These are phyloP conservation scores for Parazoanthus atlanticus DNA, from an alignment of 92 coral and sea anemone species.

Conservation along the genomic window DNA sequence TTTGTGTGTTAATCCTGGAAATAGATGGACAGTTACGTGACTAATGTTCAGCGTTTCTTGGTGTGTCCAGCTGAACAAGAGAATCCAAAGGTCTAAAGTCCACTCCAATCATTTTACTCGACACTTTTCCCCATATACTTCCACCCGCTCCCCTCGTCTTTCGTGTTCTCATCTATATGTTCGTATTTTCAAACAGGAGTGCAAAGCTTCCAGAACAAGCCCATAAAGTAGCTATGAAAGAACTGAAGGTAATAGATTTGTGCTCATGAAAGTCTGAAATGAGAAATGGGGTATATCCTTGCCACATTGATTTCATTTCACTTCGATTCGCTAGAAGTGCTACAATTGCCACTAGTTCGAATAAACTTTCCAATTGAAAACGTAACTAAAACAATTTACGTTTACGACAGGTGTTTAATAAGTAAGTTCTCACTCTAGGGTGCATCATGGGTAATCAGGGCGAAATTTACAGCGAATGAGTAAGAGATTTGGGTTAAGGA, in stretches of 20 bases:
- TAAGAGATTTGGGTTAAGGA: no score
- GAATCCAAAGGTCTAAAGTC: no score
- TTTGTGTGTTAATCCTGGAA: no score
- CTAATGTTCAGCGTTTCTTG: no score
- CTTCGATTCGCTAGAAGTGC: background rate
- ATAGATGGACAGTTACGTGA: no score
- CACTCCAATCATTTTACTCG: background rate
- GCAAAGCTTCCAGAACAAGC: constrained; percentile 43
- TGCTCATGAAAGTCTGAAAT: background rate
- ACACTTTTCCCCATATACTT: background rate
- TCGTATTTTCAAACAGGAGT: background rate
- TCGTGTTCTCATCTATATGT: background rate
- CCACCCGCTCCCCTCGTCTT: background rate
- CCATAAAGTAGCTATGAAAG: constrained; percentile 36
- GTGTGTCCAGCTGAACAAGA: no score
- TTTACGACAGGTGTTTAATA: no score
- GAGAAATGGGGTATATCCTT: background rate
- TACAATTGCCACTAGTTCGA: background rate
- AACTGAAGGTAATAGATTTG: constrained; percentile 23
- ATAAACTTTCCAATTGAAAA: no score
- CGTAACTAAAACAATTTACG: no score
- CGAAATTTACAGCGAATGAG: no score
- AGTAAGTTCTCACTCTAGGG: no score
- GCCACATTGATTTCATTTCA: background rate
- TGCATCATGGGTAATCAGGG: no score